Evolutionary conservation across 2,797 vertebrate species (phyloP).

Genomic region (Sylvia borin): DNA sequence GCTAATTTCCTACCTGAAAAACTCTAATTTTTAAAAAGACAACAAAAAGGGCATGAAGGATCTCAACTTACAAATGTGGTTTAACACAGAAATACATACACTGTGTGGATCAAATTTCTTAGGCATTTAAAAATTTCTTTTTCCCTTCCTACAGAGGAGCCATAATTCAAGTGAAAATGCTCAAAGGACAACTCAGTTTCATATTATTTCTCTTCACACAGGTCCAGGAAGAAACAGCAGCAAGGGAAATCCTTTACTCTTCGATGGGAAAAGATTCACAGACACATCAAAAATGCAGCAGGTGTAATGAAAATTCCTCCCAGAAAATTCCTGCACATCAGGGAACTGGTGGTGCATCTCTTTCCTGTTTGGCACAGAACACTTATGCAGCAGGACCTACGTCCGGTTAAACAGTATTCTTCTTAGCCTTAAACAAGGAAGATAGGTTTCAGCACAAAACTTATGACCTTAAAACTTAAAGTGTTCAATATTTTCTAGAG

Average conservation of each 20-base stretch:
- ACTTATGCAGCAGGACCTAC: not conserved
- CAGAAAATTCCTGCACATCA: not conserved
- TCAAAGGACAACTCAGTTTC: not conserved
- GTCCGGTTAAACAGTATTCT: fast-evolving
- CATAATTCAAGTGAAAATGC: not conserved
- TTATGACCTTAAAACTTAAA: not conserved
- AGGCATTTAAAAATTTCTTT: not conserved
- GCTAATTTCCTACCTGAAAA: not conserved
- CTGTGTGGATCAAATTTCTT: not conserved
- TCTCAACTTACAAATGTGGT: not conserved
- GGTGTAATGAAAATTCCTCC: not conserved
- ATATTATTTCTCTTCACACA: not conserved
- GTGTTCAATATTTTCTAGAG: not conserved
- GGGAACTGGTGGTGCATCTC: not conserved
- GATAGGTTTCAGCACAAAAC: not conserved
- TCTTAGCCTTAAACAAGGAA: not conserved
- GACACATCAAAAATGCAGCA: not conserved
- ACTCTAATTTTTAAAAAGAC: not conserved
- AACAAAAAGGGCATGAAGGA: not conserved
- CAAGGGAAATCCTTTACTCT: not conserved
- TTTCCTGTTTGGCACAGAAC: not conserved
- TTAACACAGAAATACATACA: not conserved
- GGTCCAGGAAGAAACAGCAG: not conserved
- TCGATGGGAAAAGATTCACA: not conserved
- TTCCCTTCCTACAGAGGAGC: not conserved